Conservation (phyloP, 2,113 vertebrate species). For the Rhinoderma darwinii region DNA sequence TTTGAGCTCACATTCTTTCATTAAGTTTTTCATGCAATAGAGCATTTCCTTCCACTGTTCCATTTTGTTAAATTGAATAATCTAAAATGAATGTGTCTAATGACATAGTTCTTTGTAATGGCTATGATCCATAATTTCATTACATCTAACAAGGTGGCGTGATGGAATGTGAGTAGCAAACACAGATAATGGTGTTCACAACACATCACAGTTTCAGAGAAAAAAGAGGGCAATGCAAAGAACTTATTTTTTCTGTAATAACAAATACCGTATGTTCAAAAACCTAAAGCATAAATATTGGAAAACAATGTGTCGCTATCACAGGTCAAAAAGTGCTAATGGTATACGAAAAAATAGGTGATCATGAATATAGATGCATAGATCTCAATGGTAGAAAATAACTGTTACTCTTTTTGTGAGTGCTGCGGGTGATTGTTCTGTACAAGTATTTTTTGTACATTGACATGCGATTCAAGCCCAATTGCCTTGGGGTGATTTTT, state of each 20-base stretch:
- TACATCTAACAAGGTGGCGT: constrained; percentile 13
- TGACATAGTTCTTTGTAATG: not conserved
- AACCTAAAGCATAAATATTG: too few species aligned
- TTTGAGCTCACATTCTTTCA: not conserved
- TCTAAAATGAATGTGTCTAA: constrained; percentile 11
- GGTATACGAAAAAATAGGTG: too few species aligned
- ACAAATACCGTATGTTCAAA: too few species aligned
- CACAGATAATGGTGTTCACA: not conserved
- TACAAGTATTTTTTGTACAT: too few species aligned
- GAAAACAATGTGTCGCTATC: not conserved
- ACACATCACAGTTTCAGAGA: not conserved
- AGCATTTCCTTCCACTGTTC: not conserved
- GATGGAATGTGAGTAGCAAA: not conserved
- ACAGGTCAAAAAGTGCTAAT: not conserved
- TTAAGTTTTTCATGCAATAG: not conserved
- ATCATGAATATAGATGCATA: too few species aligned
- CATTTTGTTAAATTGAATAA: constrained; percentile 32
- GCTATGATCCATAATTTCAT: constrained; percentile 4
- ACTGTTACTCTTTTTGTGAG: not conserved
- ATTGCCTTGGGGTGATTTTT: too few species aligned
- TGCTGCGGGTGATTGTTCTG: too few species aligned
- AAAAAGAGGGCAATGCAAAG: not conserved
- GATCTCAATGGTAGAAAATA: too few species aligned
- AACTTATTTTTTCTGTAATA: not conserved
- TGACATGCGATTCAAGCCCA: too few species aligned